Conservation (phyloP, 2,797 vertebrate genomes). For the Cetoscarus ocellatus region DNA sequence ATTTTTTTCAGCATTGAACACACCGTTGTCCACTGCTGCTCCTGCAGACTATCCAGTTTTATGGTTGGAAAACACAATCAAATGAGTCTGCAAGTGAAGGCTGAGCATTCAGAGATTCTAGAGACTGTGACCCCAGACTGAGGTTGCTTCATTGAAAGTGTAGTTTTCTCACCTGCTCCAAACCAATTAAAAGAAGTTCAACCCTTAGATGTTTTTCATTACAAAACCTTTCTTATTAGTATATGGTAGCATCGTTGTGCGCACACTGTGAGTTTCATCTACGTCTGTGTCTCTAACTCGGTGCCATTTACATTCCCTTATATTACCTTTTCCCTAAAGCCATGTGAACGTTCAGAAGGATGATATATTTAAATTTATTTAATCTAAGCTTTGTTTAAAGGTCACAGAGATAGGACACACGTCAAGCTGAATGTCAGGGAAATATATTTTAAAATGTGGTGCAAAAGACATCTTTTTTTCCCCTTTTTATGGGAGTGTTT, state of each 20-base stretch:
- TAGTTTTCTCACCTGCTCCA: background rate
- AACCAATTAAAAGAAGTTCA: background rate
- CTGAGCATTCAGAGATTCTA: background rate
- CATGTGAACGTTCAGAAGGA: background rate
- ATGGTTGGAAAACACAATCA: background rate
- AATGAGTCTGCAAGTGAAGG: background rate
- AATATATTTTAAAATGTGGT: constrained; percentile 1
- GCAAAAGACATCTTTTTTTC: background rate
- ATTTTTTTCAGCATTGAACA: constrained; percentile 21
- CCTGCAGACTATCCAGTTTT: background rate
- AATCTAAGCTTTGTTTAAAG: constrained; percentile 11
- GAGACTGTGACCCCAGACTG: too few species aligned
- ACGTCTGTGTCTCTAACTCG: constrained; percentile 1
- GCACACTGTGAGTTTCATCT: background rate
- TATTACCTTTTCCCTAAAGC: background rate
- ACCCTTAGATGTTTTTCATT: background rate
- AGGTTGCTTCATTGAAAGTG: background rate
- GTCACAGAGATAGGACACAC: constrained; percentile 10
- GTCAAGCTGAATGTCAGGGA: background rate
- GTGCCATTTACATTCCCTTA: background rate
- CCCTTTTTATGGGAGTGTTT: background rate
- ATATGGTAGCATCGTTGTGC: background rate
- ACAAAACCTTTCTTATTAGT: background rate
- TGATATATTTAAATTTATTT: background rate
- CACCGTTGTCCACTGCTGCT: constrained; percentile 9